Percentiles rank a stretch among this genome's conserved stretches.
Evolutionary conservation across 2,113 vertebrate species (phyloP).

Genomic region (Poicephalus gulielmi): DNA sequence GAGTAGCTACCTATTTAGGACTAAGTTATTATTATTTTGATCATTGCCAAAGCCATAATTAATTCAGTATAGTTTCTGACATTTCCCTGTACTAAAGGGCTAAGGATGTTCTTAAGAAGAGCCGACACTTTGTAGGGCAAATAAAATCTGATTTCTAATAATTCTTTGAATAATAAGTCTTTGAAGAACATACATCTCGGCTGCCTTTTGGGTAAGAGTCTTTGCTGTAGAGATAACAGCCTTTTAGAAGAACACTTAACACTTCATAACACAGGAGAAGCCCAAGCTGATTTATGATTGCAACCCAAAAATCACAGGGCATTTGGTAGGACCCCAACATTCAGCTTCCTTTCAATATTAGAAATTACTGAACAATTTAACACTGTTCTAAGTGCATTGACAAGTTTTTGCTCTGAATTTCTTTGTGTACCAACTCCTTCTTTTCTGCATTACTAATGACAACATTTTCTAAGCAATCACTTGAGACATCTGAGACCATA

Average conservation of each 20-base stretch:
- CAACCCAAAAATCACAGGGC: neutral
- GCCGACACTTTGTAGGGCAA: neutral
- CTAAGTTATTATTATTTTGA: neutral
- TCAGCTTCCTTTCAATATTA: neutral
- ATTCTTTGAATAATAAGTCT: neutral
- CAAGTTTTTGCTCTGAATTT: neutral
- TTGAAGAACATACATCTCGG: neutral
- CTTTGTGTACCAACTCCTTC: neutral
- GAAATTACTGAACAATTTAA: neutral
- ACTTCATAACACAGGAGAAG: neutral
- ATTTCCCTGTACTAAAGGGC: neutral
- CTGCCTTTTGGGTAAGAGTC: neutral
- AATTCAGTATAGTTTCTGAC: conserved; percentile 20
- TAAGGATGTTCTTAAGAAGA: neutral
- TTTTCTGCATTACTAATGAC: neutral
- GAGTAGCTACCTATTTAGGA: neutral
- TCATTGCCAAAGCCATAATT: conserved; percentile 21
- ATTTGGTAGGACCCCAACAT: rapidly evolving
- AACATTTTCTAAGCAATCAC: neutral
- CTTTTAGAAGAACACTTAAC: neutral
- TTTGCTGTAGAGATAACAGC: neutral
- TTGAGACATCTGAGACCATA: neutral
- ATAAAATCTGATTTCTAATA: neutral
- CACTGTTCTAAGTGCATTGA: neutral
- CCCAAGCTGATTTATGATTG: rapidly evolving